Conservation (phyloP, 2,888 invertebrate species). For the Parthenolecanium corni region DNA sequence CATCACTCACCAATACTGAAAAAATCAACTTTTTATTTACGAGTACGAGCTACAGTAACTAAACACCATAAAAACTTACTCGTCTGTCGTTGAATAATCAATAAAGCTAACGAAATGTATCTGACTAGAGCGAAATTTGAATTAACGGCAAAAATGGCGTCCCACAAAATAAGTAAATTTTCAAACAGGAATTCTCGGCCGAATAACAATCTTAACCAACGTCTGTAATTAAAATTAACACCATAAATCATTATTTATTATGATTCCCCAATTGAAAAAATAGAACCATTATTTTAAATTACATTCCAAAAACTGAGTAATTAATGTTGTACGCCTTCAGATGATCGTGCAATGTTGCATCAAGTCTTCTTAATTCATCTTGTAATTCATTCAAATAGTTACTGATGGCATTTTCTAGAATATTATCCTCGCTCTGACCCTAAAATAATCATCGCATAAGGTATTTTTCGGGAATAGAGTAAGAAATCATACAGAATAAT, state of each 20-base stretch:
- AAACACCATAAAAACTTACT: constrained; percentile 45
- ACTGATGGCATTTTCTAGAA: constrained; percentile 47
- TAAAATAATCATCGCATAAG: constrained; percentile 1
- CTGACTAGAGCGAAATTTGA: constrained; percentile 45
- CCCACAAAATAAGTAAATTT: constrained; percentile 68
- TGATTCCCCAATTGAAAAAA: background rate
- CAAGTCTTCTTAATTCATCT: constrained; percentile 37
- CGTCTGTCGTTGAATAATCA: constrained; percentile 55
- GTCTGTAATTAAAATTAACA: constrained; percentile 42
- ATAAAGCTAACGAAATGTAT: constrained; percentile 64
- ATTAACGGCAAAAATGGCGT: constrained; percentile 66
- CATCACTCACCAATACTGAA: constrained; percentile 51
- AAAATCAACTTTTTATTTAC: constrained; percentile 20
- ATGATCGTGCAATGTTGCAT: constrained; percentile 52
- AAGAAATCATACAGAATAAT: too few species aligned
- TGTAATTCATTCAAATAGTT: constrained; percentile 46
- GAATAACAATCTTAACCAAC: constrained; percentile 71
- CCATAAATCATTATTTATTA: background rate
- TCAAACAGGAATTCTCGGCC: constrained; percentile 70
- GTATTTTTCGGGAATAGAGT: too few species aligned
- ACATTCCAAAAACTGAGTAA: constrained; percentile 80
- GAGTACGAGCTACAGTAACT: background rate
- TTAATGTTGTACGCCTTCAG: constrained; percentile 60
- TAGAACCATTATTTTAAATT: constrained; percentile 38
- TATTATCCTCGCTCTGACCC: constrained; percentile 26